Evolutionary conservation across 2,113 vertebrate species (phyloP), one percentile per base, ranked within the genome.

Genomic region (Corvus hawaiiensis): DNA sequence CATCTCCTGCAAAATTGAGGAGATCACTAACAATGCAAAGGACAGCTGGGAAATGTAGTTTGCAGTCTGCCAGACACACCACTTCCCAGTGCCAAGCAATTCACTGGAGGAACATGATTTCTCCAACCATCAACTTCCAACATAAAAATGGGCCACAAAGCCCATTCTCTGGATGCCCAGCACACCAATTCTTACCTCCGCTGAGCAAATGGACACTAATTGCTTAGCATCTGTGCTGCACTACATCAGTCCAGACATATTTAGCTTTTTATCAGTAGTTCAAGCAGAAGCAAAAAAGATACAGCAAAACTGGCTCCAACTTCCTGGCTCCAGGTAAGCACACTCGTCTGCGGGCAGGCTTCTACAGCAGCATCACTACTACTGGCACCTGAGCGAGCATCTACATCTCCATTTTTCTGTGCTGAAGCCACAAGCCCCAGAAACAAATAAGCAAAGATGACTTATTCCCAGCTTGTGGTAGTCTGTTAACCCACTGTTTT

Each of bases 331-430:
- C 46, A 74, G 35, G 28, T 52, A 62, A 76, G 77, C 21, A 68
- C 2, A 0, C 19, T 23, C 9, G 15, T 11, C 32, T 59, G 18
- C 24, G 69, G 46, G 41, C 17, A 51, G 66, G 18, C 56, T 93
- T 71, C 66, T 28, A 22, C n/a, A 68, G 58, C 35, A 83, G 46
- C 54, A 81, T 28, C 66, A 49, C 30, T 16, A 5, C 32, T 44
- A 23, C 1, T 56, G 54, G 28, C 33, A 86, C 22, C 32, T 56
- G 16, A 61, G 19, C 1, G 0, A 52, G 22, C 10, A 4, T 7
- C 44, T 64, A 16, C 24, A 27, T 35, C 43, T 58, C 46, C 62
- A 0, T 54, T 73, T 64, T 44, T 58, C 71, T 68, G 30, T 61
- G 61, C 81, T 64, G 69, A 81, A 62, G 64, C 22, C 46, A 10